These are phyloP conservation scores for Odontamblyopus rebecca DNA, from an alignment of 2,797 vertebrate species.

Conservation along the genomic window DNA sequence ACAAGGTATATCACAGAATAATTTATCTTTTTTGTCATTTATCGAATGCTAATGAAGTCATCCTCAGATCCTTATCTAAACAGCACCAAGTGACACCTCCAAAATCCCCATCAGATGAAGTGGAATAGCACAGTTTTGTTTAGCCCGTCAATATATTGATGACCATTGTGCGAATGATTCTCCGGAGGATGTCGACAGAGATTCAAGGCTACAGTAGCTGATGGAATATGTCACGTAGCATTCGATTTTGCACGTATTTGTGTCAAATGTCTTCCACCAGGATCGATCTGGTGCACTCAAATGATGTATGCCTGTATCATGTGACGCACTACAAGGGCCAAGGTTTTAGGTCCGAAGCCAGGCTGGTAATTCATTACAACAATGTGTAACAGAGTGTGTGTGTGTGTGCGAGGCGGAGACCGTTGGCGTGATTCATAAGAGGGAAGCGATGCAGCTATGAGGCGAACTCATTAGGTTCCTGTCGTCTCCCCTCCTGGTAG, in stretches of 20 bases:
- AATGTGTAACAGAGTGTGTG: conserved; percentile 6
- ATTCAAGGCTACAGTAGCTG: conserved; percentile 44
- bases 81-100: neutral
- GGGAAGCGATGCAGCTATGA: conserved; percentile 56
- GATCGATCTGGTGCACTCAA: conserved; percentile 44
- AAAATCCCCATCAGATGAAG: conserved; percentile 31
- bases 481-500: conserved; percentile 63
- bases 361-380: conserved; percentile 62
- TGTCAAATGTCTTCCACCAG: conserved; percentile 43
- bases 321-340: conserved; percentile 52
- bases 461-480: conserved; percentile 70
- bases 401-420: conserved; percentile 18
- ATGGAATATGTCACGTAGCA: conserved; percentile 42
- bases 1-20: neutral
- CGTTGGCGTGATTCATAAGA: conserved; percentile 67
- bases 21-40: neutral
- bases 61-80: neutral
- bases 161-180: conserved; percentile 32
- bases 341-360: conserved; percentile 56
- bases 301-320: conserved; percentile 53
- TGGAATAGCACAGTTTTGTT: conserved; percentile 27
- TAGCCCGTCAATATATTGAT: conserved; percentile 50
- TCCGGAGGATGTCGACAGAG: conserved; percentile 37
- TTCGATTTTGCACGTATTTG: conserved; percentile 54
- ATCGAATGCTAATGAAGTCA: neutral